Evolutionary conservation across 2,888 invertebrate genomes (phyloP).

Genomic region (Callyntrura guangdongensis): DNA sequence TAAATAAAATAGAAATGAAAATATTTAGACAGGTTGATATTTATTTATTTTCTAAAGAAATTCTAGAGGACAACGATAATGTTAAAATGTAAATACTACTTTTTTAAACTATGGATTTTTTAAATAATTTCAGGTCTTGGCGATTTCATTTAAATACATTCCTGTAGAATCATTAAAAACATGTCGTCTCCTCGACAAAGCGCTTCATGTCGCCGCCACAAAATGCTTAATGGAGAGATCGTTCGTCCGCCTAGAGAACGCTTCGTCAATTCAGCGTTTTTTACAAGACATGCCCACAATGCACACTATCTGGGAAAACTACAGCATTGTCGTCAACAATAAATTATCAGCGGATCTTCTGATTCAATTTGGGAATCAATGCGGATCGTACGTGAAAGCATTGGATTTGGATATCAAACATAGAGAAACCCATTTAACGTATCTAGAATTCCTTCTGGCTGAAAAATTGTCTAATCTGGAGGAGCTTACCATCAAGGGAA

Average conservation of each 20-base stretch:
- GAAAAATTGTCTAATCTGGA: conserved; percentile 61
- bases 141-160: conserved; percentile 58
- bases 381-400: conserved; percentile 41
- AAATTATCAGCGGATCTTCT: conserved; percentile 53
- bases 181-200: conserved; percentile 68
- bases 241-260: conserved; percentile 60
- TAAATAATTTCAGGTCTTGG: conserved; percentile 50
- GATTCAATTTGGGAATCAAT: conserved; percentile 59
- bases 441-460: conserved; percentile 67
- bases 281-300: conserved; percentile 21
- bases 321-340: conserved; percentile 48
- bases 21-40: no score
- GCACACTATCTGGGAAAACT: conserved; percentile 69
- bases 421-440: conserved; percentile 47
- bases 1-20: background rate
- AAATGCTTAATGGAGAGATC: conserved; percentile 11
- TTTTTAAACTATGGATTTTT: conserved; percentile 1
- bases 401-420: conserved; percentile 62
- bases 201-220: conserved; percentile 53
- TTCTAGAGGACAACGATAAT: no score
- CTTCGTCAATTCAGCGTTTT: conserved; percentile 52
- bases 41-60: no score
- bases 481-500: conserved; percentile 66
- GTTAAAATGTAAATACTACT: no score
- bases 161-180: conserved; percentile 54